Evolutionary conservation across 2,797 vertebrate species (phyloP).

Genomic region (Xiphophorus birchmanni): DNA sequence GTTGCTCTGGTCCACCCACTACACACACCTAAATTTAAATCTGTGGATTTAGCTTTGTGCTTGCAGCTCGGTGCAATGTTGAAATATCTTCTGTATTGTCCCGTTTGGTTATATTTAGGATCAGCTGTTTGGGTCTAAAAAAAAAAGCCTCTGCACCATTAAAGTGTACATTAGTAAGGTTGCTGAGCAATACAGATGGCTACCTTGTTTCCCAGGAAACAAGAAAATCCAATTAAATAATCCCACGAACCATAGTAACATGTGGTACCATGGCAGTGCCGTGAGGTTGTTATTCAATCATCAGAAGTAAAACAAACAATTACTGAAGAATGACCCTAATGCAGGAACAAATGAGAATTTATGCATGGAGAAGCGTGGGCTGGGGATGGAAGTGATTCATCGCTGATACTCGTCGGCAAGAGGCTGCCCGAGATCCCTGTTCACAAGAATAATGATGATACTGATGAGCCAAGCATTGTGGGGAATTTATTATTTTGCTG

Average conservation of each 20-base stretch:
- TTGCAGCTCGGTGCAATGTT: slow-evolving; percentile 13
- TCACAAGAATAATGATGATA: slow-evolving; percentile 68
- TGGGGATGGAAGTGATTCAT: slow-evolving; percentile 60
- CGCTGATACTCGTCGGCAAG: slow-evolving; percentile 46
- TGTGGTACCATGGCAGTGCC: slow-evolving; percentile 68
- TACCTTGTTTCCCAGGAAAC: slow-evolving; percentile 76
- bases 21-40: slow-evolving; percentile 43
- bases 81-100: slow-evolving; percentile 27
- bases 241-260: slow-evolving; percentile 73
- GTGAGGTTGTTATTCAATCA: slow-evolving; percentile 74
- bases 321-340: slow-evolving; percentile 75
- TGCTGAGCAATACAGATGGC: slow-evolving; percentile 71
- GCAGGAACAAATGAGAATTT: slow-evolving; percentile 73
- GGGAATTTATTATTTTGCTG: slow-evolving; percentile 70
- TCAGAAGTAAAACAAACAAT: slow-evolving; percentile 78
- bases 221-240: slow-evolving; percentile 74
- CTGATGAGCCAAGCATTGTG: slow-evolving; percentile 71
- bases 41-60: slow-evolving; percentile 12
- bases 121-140: slow-evolving; percentile 36
- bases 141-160: neutral
- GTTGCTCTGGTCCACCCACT: slow-evolving; percentile 33
- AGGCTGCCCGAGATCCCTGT: slow-evolving; percentile 58
- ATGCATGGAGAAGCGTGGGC: slow-evolving; percentile 68
- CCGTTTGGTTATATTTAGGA: slow-evolving; percentile 52
- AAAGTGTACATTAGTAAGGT: slow-evolving; percentile 3